phyloP scores from a whole-genome alignment of 2,797 vertebrate species.

The Avahi laniger region DNA sequence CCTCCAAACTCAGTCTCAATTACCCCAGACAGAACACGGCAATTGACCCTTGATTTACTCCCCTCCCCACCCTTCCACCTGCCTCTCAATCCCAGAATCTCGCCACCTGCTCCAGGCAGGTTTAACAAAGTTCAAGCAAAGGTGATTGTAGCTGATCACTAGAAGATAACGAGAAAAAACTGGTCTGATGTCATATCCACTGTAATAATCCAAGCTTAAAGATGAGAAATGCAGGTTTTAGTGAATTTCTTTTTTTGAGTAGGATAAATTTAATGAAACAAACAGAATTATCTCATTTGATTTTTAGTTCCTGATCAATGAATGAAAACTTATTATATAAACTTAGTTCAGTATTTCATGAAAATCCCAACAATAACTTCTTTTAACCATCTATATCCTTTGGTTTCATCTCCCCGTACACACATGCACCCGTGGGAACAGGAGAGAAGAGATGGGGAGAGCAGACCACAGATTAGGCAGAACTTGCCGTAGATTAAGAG shows the following conservation, averaged over 20 bases:
- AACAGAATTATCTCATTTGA: background rate
- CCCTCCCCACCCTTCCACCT: background rate
- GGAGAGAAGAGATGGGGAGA: background rate
- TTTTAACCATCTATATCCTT: background rate
- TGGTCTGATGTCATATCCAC: background rate
- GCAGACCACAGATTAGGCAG: background rate
- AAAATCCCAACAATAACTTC: background rate
- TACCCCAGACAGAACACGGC: background rate
- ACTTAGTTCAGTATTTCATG: background rate
- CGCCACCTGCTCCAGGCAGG: constrained; percentile 20
- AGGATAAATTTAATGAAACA: constrained; percentile 8
- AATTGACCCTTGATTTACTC: constrained; percentile 34
- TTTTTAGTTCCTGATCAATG: background rate
- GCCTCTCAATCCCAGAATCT: constrained; percentile 22
- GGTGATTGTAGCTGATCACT: background rate
- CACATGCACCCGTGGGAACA: background rate
- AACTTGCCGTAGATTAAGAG: background rate
- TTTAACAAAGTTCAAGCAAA: constrained; percentile 41
- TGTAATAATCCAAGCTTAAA: background rate
- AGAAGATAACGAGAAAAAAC: background rate
- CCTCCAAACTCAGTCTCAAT: constrained; percentile 23
- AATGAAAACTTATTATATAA: background rate
- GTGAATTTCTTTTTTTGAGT: background rate
- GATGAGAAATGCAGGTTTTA: background rate
- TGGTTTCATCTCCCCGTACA: background rate